These are phyloP conservation scores for Malurus elegans DNA, from an alignment of 2,113 vertebrate genomes.

Conservation along the genomic window DNA sequence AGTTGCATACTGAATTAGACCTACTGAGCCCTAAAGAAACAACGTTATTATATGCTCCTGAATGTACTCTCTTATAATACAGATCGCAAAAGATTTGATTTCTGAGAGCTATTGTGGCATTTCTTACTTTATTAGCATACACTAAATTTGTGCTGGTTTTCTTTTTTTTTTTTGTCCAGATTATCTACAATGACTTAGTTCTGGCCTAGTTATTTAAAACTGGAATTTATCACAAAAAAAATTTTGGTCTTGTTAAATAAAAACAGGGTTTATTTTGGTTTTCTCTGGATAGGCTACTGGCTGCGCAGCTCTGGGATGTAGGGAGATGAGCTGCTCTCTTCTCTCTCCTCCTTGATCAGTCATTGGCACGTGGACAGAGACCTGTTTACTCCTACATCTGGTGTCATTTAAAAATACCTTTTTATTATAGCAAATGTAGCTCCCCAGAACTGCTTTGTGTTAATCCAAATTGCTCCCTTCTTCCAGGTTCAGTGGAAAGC, in stretches of 20 bases:
- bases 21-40: not conserved
- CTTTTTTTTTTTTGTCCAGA: not conserved
- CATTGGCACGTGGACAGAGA: fast-evolving
- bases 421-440: not conserved
- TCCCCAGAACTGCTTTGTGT: not conserved
- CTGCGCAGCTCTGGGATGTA: not conserved
- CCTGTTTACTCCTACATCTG: not conserved
- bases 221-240: not conserved
- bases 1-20: not conserved
- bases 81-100: not conserved
- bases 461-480: not conserved
- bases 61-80: not conserved
- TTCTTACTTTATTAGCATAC: not conserved
- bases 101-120: not conserved
- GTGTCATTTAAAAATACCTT: not conserved
- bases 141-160: not conserved
- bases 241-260: not conserved
- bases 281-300: not conserved
- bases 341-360: not conserved
- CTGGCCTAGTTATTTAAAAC: not conserved
- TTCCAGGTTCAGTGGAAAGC: not conserved
- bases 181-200: not conserved
- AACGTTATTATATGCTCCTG: not conserved
- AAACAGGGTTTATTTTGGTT: not conserved
- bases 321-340: not conserved